Base-by-base conservation (phyloP, 64 coral and sea anemone species). In the Pocillopora verrucosa region DNA sequence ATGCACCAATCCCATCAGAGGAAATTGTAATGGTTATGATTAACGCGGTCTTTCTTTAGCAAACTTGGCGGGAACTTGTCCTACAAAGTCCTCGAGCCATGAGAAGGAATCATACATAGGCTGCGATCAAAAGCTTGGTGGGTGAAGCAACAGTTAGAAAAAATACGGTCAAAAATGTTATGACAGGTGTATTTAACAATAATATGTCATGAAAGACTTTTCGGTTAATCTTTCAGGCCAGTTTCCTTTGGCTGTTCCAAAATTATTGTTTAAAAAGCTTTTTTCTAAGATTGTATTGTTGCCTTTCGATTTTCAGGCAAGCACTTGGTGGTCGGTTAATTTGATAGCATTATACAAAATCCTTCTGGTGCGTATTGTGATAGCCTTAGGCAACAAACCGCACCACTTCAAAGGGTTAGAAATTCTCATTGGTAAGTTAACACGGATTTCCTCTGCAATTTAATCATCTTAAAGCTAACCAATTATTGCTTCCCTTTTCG, bases 61-160 rank as follows among this genome's bases (percentile, higher is more conserved):
- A 19, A 82, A 82, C 60, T 30, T 82, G 10, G 79, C 79, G 17
- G 79, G 59, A 19, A 36, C 2, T 0, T 59, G 79, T 10, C 34
- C 13, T 6, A 64, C 25, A 25, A 4, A 14, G 11, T 16, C 60
- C 26, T 2, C 10, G 1, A 17, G 2, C 13, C 17, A 20, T 22
- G 2, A 12, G 19, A 51, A 65, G 1, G 13, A 19, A 12, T 60
- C 79, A 35, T 13, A 64, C 17, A 25, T 16, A 61, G 59, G 79
- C 58, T 63, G 59, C 63, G 79, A 82, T 82, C 79, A 82, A 64
- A 82, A 16, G 16, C 36, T 82, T 61, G 26, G 79, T 82, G 60
- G 63, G 79, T 38, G 56, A 2, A 77, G 2, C 15, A 37, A 76
- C 3, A 15, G 38, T 13, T 16, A 76, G 74, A 51, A 51, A 7